Evolutionary conservation across 2,113 vertebrate species (phyloP).

Genomic region (Plectropomus leopardus): DNA sequence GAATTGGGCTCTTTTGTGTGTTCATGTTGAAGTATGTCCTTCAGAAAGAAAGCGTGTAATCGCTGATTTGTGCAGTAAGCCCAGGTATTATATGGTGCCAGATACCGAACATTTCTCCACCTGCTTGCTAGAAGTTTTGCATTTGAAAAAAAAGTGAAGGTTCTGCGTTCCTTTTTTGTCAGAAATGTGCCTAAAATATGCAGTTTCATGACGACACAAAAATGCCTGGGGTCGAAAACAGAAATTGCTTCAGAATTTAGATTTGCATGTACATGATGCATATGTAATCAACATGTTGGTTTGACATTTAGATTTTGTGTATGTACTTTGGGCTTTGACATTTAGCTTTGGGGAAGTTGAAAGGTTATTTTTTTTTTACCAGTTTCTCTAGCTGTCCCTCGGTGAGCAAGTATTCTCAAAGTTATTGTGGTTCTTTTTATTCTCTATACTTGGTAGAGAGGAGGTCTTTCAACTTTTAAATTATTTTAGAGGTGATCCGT

Average conservation of each 20-base stretch:
- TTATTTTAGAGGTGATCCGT: background rate
- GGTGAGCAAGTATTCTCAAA: background rate
- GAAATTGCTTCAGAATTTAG: background rate
- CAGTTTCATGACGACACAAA: background rate
- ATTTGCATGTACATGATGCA: background rate
- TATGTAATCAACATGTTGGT: background rate
- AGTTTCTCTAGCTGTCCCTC: background rate
- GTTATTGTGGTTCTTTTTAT: too few species aligned
- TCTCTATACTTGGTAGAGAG: too few species aligned
- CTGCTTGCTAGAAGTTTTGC: background rate
- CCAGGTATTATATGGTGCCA: background rate
- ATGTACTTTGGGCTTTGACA: background rate
- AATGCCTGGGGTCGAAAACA: background rate
- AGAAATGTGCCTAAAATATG: background rate
- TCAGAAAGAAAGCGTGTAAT: conserved; percentile 13
- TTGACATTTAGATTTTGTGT: background rate
- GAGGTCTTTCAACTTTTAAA: background rate
- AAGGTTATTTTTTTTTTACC: background rate
- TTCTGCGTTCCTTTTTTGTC: background rate
- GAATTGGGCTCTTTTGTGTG: conserved; percentile 13
- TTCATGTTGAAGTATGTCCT: conserved; percentile 24
- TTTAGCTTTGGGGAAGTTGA: background rate
- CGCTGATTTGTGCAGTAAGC: background rate
- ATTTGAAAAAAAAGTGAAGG: background rate
- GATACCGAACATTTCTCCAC: background rate